phyloP scores from a whole-genome alignment of 2,888 invertebrate genomes.

The Plutella xylostella region DNA sequence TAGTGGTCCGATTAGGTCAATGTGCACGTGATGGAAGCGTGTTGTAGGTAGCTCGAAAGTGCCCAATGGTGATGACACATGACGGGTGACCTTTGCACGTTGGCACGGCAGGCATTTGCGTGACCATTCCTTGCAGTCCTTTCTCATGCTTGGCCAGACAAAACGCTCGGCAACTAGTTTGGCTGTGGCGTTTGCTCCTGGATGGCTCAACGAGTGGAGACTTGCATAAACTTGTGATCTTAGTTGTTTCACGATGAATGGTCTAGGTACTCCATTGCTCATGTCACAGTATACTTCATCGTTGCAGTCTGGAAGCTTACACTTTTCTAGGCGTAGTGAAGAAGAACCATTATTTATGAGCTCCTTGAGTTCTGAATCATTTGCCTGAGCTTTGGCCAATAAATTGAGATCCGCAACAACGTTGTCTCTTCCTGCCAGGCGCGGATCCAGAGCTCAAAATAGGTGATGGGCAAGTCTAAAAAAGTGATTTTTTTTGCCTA shows the following conservation, averaged over 20 bases:
- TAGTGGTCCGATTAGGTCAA: slow-evolving; percentile 3
- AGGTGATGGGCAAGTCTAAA: too few relatives aligned
- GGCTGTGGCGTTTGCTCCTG: slow-evolving; percentile 1
- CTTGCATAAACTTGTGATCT: slow-evolving; percentile 13
- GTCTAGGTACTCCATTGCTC: slow-evolving; percentile 10
- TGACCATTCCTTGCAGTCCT: slow-evolving; percentile 15
- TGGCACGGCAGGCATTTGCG: slow-evolving; percentile 12
- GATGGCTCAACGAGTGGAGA: slow-evolving; percentile 12
- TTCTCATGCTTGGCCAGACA: slow-evolving; percentile 17
- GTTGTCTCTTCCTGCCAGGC: too few relatives aligned
- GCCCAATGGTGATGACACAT: slow-evolving; percentile 10
- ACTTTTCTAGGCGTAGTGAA: neutral
- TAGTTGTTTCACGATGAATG: slow-evolving; percentile 11
- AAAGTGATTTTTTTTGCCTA: too few relatives aligned
- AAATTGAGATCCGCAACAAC: too few relatives aligned
- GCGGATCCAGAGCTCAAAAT: too few relatives aligned
- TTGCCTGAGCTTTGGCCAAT: too few relatives aligned
- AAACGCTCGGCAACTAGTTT: slow-evolving; percentile 12
- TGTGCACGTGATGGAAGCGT: slow-evolving; percentile 6
- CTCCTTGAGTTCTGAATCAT: too few relatives aligned
- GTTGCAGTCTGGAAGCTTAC: slow-evolving; percentile 10
- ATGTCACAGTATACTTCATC: slow-evolving; percentile 9
- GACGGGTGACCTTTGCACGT: neutral
- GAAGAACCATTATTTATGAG: neutral
- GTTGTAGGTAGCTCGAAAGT: slow-evolving; percentile 1